phyloP scores from a whole-genome alignment of 2,888 invertebrate genomes.

The Darwinula stevensoni region DNA sequence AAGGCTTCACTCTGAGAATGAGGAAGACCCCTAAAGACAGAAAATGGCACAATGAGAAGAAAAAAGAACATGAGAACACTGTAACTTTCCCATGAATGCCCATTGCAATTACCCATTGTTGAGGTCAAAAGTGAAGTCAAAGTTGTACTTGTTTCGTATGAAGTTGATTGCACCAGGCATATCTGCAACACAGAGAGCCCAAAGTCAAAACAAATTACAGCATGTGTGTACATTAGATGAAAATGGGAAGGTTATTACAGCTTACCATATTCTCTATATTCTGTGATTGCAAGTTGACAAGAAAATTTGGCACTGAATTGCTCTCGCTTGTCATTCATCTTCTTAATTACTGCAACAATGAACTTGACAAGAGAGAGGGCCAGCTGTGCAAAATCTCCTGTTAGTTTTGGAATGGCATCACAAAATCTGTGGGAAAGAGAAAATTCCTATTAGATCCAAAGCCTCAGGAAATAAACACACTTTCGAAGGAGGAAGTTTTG shows the following conservation, averaged over 20 bases:
- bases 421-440: too few relatives aligned
- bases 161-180: too few relatives aligned
- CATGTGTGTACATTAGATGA: constrained; percentile 1
- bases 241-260: neutral
- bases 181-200: too few relatives aligned
- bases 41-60: too few relatives aligned
- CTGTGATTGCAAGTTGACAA: constrained; percentile 32
- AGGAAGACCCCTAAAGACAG: too few relatives aligned
- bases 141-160: constrained; percentile 24
- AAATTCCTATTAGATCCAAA: too few relatives aligned
- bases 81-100: too few relatives aligned
- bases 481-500: too few relatives aligned
- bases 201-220: neutral
- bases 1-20: too few relatives aligned
- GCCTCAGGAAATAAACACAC: too few relatives aligned
- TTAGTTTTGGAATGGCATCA: neutral
- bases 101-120: too few relatives aligned
- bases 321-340: constrained; percentile 16
- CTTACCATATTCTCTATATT: constrained; percentile 19
- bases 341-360: constrained; percentile 15
- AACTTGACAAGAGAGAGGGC: neutral
- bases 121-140: constrained; percentile 28
- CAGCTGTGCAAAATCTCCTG: neutral
- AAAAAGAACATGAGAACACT: too few relatives aligned
- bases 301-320: constrained; percentile 23